Percentiles rank a stretch among this genome's conserved stretches.
Evolutionary conservation across 2,797 vertebrate genomes (phyloP).

Genomic region (Bucorvus abyssinicus): DNA sequence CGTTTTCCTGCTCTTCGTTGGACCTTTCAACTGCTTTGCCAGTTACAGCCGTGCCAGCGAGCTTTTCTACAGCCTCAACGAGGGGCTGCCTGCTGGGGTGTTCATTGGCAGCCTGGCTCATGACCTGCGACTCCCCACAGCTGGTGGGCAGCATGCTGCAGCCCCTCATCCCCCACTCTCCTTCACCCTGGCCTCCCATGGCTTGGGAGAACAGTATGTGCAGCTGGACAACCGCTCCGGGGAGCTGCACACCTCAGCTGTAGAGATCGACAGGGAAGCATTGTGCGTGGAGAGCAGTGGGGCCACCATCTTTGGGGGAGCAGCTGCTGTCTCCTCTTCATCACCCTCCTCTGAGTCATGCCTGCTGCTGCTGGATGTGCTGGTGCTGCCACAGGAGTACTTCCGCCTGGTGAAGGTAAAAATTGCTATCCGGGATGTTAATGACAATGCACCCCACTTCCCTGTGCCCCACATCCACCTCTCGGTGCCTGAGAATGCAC

Average conservation of each 20-base stretch:
- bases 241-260: constrained; percentile 87
- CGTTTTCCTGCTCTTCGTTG: constrained; percentile 84
- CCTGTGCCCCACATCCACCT: constrained; percentile 86
- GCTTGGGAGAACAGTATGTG: constrained; percentile 86
- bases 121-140: constrained; percentile 85
- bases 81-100: constrained; percentile 90
- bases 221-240: constrained; percentile 88
- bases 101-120: constrained; percentile 89
- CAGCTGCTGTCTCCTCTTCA: constrained; percentile 29
- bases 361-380: constrained; percentile 88
- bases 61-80: constrained; percentile 95
- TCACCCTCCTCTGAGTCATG: constrained; percentile 76
- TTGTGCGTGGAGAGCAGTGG: constrained; percentile 81
- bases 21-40: constrained; percentile 88
- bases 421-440: constrained; percentile 90
- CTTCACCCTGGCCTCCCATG: constrained; percentile 89
- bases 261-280: constrained; percentile 90
- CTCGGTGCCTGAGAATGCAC: constrained; percentile 90
- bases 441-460: constrained; percentile 92
- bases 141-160: constrained; percentile 71
- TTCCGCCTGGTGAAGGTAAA: constrained; percentile 96
- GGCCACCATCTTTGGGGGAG: background rate
- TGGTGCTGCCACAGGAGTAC: constrained; percentile 94
- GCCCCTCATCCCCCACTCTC: constrained; percentile 79
- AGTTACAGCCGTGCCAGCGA: constrained; percentile 91